Evolutionary conservation across 2,888 invertebrate species (phyloP).

Genomic region (Arge pagana): DNA sequence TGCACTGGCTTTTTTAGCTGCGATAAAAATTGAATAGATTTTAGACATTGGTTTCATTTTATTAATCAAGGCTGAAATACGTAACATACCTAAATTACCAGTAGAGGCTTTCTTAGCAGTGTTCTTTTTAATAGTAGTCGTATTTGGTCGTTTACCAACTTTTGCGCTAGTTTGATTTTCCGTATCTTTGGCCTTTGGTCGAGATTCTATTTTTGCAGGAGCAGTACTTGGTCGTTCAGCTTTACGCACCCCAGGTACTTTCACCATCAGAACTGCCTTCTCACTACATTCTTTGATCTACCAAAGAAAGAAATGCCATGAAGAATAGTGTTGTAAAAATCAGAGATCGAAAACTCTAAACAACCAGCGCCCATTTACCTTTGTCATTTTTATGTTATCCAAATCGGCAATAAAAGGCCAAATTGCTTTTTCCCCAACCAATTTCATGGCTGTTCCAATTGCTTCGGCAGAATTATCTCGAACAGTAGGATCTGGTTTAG

Average conservation of each 20-base stretch:
- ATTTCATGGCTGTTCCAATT: constrained; percentile 90
- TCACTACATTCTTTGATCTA: constrained; percentile 89
- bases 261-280: constrained; percentile 85
- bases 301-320: constrained; percentile 23
- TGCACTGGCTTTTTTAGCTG: constrained; percentile 52
- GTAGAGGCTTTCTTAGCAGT: constrained; percentile 48
- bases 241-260: constrained; percentile 69
- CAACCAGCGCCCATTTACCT: constrained; percentile 59
- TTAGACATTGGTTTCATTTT: not conserved
- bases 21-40: constrained; percentile 40
- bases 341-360: not conserved
- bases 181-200: constrained; percentile 30
- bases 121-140: constrained; percentile 47
- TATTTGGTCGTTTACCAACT: constrained; percentile 43
- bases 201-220: constrained; percentile 58
- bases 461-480: constrained; percentile 93
- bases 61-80: not conserved
- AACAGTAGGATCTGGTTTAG: constrained; percentile 86
- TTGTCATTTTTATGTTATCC: constrained; percentile 88
- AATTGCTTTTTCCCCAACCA: constrained; percentile 90
- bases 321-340: too few species aligned
- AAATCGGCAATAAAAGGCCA: constrained; percentile 85
- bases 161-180: constrained; percentile 33
- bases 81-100: constrained; percentile 37
- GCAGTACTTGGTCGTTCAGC: constrained; percentile 63